Base-by-base conservation (phyloP, 2,113 vertebrate species). In the Megaleporinus macrocephalus region DNA sequence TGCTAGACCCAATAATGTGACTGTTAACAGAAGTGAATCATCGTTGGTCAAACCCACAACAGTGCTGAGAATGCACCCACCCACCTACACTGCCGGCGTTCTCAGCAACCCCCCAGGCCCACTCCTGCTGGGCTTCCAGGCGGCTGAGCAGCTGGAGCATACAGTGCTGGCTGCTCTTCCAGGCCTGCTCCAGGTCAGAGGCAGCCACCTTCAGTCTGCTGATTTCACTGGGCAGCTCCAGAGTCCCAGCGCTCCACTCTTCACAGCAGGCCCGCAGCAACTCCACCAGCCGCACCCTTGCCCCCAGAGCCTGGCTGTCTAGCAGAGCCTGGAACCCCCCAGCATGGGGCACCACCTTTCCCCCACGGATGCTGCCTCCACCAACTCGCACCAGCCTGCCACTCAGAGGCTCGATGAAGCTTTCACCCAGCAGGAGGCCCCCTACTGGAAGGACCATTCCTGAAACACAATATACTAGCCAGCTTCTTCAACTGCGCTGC, bases 321-420 rank as follows among this genome's bases (percentile, higher is more conserved):
- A 97, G 83, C 57, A 96, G 85, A 0, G 93, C 84, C 89, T 94
- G 94, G 44, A 93, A 86, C 55, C 96, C 94, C 72, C 95, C 96
- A 1, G 80, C 59, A 13, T 93, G 90, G 22, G 96, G 95, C 29
- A 94, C 69, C 66, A 91, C 78, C 73, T 86, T 84, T 0, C 90
- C 94, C 0, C 91, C 90, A 26, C 49, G 79, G 9, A 88, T 62
- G 18, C 90, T 94, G 82, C 87, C 92, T 1, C 96, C 96, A 1
- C 92, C 92, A 0, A 96, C 78, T 29, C 72, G 90, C 70, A 86
- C 83, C 14, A 76, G 80, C 72, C 91, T 93, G 29, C 95, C 90
- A 70, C 96, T 97, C 84, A 97, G 90, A 4, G 96, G 94, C 29
- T 97, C 96, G 0, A 89, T 89, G 81, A 96, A 96, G 80, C 90